Percentiles rank a stretch among this genome's conserved stretches.
phyloP scores from a whole-genome alignment of 1,140 invertebrate genomes.

The Cryptotermes secundus region DNA sequence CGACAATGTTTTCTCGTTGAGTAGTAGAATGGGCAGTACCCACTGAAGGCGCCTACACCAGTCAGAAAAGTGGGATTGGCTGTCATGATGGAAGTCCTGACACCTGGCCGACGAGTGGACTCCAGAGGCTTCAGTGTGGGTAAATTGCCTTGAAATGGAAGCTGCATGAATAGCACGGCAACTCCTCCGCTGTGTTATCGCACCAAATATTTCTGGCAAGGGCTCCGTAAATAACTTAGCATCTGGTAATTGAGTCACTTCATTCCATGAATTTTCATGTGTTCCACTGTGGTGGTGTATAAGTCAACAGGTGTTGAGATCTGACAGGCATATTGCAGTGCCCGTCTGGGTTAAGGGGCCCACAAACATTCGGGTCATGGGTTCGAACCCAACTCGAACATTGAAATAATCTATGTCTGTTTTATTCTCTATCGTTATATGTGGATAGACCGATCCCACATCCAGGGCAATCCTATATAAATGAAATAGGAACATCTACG shows the following conservation, averaged over 20 bases:
- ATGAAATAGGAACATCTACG: no score
- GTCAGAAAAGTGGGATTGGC: conserved; percentile 7
- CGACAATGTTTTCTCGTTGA: neutral
- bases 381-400: no score
- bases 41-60: neutral
- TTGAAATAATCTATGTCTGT: no score
- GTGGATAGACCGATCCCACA: no score
- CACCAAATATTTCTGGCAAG: neutral
- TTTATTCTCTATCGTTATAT: no score
- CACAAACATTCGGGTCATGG: no score
- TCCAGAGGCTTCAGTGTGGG: neutral
- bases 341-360: no score
- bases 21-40: neutral
- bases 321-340: neutral
- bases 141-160: conserved; percentile 19
- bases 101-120: conserved; percentile 1
- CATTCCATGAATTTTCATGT: neutral
- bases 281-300: neutral
- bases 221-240: neutral
- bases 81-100: neutral
- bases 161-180: neutral
- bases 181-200: neutral
- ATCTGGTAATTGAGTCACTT: neutral
- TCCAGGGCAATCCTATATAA: no score
- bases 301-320: no score